A percentile compares a stretch with the other conserved stretches of the same genome.
Evolutionary conservation across 2,113 vertebrate species (phyloP).

Genomic region (Mesocricetus auratus): DNA sequence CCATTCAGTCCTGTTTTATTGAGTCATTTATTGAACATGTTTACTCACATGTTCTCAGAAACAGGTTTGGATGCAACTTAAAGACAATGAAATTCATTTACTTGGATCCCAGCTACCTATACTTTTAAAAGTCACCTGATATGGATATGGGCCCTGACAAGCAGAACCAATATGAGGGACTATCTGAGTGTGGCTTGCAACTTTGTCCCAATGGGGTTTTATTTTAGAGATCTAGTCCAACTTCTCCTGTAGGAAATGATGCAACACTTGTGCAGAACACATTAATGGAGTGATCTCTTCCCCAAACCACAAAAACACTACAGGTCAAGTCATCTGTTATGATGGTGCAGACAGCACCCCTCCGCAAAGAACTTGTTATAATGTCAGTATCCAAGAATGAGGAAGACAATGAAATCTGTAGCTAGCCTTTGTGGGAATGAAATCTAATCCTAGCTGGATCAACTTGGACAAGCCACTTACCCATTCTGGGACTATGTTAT

Average conservation of each 20-base stretch:
- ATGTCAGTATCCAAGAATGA: background rate
- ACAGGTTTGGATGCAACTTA: constrained; percentile 20
- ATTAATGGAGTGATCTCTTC: background rate
- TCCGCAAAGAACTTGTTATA: background rate
- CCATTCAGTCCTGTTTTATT: background rate
- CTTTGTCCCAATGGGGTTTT: background rate
- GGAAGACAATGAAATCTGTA: background rate
- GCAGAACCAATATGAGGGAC: background rate
- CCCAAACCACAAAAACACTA: background rate
- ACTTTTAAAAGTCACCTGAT: constrained; percentile 1
- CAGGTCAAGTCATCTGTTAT: background rate
- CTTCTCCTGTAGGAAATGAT: background rate
- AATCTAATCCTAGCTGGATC: background rate
- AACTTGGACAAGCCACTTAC: background rate
- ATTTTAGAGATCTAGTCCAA: background rate
- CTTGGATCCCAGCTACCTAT: background rate
- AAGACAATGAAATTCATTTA: constrained; percentile 2
- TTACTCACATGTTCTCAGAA: background rate
- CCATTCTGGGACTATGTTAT: background rate
- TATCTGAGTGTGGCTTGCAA: background rate
- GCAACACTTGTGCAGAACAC: background rate
- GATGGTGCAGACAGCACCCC: background rate
- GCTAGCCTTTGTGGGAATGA: background rate
- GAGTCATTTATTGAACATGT: background rate
- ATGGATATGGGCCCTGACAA: background rate